Percentiles rank a stretch among this genome's conserved stretches.
Evolutionary conservation across 2,113 vertebrate genomes (phyloP).

Genomic region (Triplophysa tibetana): DNA sequence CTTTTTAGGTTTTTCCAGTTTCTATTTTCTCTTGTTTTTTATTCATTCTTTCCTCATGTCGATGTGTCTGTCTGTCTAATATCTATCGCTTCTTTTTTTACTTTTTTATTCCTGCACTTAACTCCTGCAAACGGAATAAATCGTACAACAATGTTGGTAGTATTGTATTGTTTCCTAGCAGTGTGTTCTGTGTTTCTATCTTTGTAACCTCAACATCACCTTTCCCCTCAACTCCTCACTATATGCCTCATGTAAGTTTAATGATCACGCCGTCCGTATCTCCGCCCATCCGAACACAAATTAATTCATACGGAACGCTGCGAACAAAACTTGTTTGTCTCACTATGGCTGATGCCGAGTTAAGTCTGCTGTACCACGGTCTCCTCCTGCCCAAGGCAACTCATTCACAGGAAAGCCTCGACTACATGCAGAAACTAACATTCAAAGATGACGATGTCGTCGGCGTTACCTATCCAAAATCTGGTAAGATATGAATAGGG

Average conservation of each 20-base stretch:
- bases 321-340: neutral
- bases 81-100: no score
- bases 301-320: slow-evolving; percentile 36
- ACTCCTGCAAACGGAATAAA: no score
- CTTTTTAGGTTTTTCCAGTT: no score
- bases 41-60: no score
- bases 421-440: slow-evolving; percentile 62
- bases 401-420: slow-evolving; percentile 67
- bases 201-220: no score
- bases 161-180: no score
- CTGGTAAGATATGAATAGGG: slow-evolving; percentile 57
- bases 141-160: no score
- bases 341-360: slow-evolving; percentile 10
- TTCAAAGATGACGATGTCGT: slow-evolving; percentile 72
- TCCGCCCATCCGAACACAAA: neutral
- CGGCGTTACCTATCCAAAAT: slow-evolving; percentile 75
- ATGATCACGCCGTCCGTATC: slow-evolving; percentile 16
- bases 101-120: no score
- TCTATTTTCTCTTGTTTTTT: neutral
- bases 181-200: no score
- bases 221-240: no score
- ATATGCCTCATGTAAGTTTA: no score
- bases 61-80: neutral
- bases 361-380: slow-evolving; percentile 58
- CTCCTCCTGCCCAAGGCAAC: slow-evolving; percentile 53